Evolutionary conservation across 2,797 vertebrate genomes (phyloP).

Genomic region (Xerus rutilus): DNA sequence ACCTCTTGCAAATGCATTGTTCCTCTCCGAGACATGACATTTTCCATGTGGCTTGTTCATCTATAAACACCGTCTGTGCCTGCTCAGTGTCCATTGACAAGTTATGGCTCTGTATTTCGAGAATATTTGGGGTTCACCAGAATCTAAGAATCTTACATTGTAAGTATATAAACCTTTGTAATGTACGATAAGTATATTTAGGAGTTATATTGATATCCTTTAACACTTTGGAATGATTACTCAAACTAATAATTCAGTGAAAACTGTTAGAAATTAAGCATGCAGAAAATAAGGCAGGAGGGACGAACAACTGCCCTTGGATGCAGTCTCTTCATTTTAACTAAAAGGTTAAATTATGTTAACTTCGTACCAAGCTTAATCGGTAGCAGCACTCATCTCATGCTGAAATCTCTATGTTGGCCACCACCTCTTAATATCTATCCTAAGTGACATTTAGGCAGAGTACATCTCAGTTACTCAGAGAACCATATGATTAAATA

Average conservation of each 20-base stretch:
- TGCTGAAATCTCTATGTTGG: neutral
- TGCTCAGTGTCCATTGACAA: constrained; percentile 41
- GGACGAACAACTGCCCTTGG: neutral
- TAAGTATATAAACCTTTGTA: neutral
- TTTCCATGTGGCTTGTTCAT: constrained; percentile 10
- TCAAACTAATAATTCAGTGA: neutral
- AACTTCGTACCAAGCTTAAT: neutral
- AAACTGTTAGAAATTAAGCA: constrained; percentile 54
- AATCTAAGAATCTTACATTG: neutral
- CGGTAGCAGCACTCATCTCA: neutral
- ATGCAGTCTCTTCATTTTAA: neutral
- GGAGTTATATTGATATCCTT: neutral
- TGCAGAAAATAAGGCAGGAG: constrained; percentile 23
- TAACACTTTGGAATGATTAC: constrained; percentile 6
- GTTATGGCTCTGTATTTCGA: constrained; percentile 30
- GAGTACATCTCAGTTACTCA: constrained; percentile 13
- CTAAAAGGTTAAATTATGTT: neutral
- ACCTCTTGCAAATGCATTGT: neutral
- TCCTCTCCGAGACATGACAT: constrained; percentile 11
- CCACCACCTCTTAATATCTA: constrained; percentile 18
- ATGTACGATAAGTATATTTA: neutral
- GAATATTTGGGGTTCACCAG: neutral
- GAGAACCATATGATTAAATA: constrained; percentile 23
- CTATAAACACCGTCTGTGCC: constrained; percentile 35
- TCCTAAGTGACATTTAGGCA: constrained; percentile 13